Base-by-base conservation (phyloP, 2,888 invertebrate genomes). In the Aquatica leii region DNA sequence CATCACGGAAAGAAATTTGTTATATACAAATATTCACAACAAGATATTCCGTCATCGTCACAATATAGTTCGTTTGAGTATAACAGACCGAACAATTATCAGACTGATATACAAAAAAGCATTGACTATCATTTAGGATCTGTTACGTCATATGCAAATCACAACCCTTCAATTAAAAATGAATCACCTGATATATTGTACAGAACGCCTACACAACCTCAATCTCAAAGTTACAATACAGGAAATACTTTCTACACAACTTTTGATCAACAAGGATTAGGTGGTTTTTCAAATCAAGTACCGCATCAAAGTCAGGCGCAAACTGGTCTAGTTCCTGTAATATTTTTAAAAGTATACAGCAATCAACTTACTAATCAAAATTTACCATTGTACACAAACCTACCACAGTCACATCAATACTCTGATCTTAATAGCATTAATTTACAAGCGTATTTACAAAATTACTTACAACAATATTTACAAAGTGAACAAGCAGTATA, bases 11-110 rank as follows among this genome's bases (percentile, higher is more conserved):
- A 79, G n/a, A 88, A 86, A 73, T 89, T 86, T 71, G 85, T 86
- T 83, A 84, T 89, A 64, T 90, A 90, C 74, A 90, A 90, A 2
- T 90, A 90, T 76, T 90, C 90, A 0, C 90, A 90, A 76, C 83
- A 87, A 59, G 87, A 90, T 71, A 87, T 88, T 63, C 85, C 86
- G 2, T 69, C 84, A 9, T 72, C 69, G 18, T 3, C 51, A 5
- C 6, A 51, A 12, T 31, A 35, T n/a, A 48, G 34, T n/a, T 12
- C 40, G 6, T 17, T 20, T 1, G 54, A 40, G 15, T 34, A 46
- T 14, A 20, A 20, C 4, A 43, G 55, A 12, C 12, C 14, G 1
- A 11, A 18, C 69, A 70, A 66, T 18, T 56, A 60, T 18, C 18
- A 63, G 12, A 65, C 67, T 18, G 58, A 74, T 18, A 58, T 76